Evolutionary conservation across 2,888 invertebrate genomes (phyloP), one percentile per base, ranked within the genome.

Genomic region (Oasisia sp.): DNA sequence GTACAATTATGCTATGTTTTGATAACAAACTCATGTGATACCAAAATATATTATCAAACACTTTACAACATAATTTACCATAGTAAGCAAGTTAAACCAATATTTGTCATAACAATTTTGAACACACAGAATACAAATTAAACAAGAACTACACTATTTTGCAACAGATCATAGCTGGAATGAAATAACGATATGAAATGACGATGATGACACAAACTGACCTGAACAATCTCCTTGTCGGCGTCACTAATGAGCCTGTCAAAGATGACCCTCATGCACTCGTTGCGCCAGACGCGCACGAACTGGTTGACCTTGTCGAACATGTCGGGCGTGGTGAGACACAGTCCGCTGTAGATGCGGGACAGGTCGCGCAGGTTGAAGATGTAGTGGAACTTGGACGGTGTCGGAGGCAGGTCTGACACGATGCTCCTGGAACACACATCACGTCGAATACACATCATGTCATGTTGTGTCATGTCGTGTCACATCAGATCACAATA

Each of bases 371-470:
- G 97, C 96, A 99, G 97, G 96, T 99, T 99, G 97, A 99, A 99
- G 94, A 98, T 98, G 96, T 99, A 99, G 97, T 99, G 99, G 97
- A 99, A 99, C 96, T 98, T 98, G 8, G 98, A 98, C 0, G 99
- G 99, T 0, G 98, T 99, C 1, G 99, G 98, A 0, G 98, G 98
- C 92, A 99, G 97, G 93, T 98, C 98, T 32, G 97, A 97, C 93
- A 98, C 97, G 89, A 98, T 97, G 94, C 97, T 93, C 92, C 96
- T 96, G 94, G 93, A 38, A 50, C 9, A 50, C 14, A 12, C 9
- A 0, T 50, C 9, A 50, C 0, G 9, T 12, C 50, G 11, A 45
- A 45, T 45, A n/a, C n/a, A 38, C 38, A 4, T 38, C 38, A 38
- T 4, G 38, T 38, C 38, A 38, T n/a, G n/a, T n/a, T n/a, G n/a